Conservation (phyloP, 2,888 invertebrate genomes). For the Masnerella sp. region DNA sequence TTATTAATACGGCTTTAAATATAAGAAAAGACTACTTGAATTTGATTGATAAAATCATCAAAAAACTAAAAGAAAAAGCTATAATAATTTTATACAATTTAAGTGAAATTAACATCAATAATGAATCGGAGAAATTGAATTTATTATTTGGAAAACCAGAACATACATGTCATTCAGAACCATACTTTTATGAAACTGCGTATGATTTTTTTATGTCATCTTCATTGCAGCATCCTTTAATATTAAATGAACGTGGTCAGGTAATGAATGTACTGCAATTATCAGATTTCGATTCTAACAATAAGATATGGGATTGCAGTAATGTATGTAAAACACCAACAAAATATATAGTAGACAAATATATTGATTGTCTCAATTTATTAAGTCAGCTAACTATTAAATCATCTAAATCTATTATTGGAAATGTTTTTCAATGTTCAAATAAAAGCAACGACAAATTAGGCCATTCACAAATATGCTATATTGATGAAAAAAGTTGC, state of each 20-base stretch:
- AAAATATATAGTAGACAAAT: not conserved
- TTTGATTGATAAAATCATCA: not conserved
- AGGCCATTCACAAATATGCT: conserved; percentile 4
- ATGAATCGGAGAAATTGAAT: conserved; percentile 11
- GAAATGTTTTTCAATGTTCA: not conserved
- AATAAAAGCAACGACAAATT: not conserved
- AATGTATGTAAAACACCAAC: not conserved
- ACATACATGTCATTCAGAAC: conserved; percentile 7
- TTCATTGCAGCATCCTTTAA: not conserved
- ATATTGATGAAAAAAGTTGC: not conserved
- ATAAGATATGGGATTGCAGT: not conserved
- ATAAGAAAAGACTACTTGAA: not conserved
- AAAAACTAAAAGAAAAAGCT: not conserved
- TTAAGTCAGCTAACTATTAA: not conserved
- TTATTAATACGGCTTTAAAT: not conserved
- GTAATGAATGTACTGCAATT: not conserved
- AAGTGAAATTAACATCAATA: not conserved
- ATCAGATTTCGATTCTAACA: not conserved
- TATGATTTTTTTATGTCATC: conserved; percentile 5
- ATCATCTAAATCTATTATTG: not conserved
- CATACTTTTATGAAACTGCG: conserved; percentile 14
- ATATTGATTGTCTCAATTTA: not conserved
- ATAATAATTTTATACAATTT: not conserved
- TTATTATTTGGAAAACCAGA: conserved; percentile 16
- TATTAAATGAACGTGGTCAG: not conserved